Evolutionary conservation across 1,140 invertebrate species (phyloP).

Genomic region (Ctenoplectra terminalis): DNA sequence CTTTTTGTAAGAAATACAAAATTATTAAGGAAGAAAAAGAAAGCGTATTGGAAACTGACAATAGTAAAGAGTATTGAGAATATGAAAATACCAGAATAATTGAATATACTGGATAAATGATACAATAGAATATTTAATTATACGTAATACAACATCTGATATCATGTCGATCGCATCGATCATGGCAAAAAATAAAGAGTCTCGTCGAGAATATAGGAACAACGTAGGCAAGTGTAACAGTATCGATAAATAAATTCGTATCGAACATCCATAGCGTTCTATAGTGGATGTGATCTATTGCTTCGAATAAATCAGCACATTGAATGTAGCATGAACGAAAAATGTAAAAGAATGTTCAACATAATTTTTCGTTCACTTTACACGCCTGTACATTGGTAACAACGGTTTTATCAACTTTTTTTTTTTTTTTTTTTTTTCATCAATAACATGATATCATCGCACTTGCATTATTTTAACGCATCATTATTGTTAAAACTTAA

Average conservation of each 20-base stretch:
- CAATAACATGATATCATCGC: neutral
- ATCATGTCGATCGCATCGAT: neutral
- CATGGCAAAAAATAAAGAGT: neutral
- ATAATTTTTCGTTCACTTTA: constrained; percentile 16
- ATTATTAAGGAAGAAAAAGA: neutral
- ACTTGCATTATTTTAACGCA: neutral
- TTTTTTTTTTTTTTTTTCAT: too few species aligned
- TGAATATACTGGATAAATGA: neutral
- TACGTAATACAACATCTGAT: too few species aligned
- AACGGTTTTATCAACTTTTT: constrained; percentile 2
- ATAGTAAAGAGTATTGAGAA: neutral
- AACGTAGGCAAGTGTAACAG: neutral
- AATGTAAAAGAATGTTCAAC: neutral
- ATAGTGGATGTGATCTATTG: neutral
- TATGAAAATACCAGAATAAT: neutral
- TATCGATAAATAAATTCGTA: constrained; percentile 11
- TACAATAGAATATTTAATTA: neutral
- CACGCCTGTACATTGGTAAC: constrained; percentile 35
- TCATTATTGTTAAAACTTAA: constrained; percentile 28
- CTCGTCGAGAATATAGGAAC: constrained; percentile 10
- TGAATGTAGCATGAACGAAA: neutral
- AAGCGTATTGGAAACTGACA: neutral
- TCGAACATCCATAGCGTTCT: neutral
- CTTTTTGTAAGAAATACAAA: too few species aligned
- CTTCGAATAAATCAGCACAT: neutral